Evolutionary conservation across 2,797 vertebrate genomes (phyloP), one percentile per base, ranked within the genome.

Genomic region (Distichodus sexfasciatus): DNA sequence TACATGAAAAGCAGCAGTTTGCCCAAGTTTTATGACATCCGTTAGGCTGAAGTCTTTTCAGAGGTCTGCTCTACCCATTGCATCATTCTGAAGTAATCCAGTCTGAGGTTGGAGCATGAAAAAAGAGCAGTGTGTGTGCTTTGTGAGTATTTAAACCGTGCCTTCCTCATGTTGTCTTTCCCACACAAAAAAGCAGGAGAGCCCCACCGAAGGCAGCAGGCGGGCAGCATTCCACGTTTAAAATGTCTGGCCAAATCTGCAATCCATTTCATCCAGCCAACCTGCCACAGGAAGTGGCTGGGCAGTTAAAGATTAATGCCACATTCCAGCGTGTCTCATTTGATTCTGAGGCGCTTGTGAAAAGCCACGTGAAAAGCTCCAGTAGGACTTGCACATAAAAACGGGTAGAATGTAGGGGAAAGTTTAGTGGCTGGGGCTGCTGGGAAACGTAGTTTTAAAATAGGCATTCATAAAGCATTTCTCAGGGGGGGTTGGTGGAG

Each of bases 281-380:
- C n/a, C 62, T 47, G 47, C 48, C 40, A 64, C 63, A 57, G 66
- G 71, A 78, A 76, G 61, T 51, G 60, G 51, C 15, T 38, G 28
- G 48, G 58, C 63, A 48, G 65, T 72, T 78, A 40, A 70, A 66
- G 36, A 48, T 58, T 69, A 53, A 61, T 69, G 6, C 46, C 44
- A 40, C 43, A 46, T 75, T 59, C 62, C 57, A 54, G 43, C 15
- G 7, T 53, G 19, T 46, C 15, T 54, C 55, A 29, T 55, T 58
- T 68, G 21, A 12, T 41, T 76, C 46, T 3, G n/a, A 15, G 14
- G 9, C 33, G 48, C 41, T 26, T 41, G 24, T 64, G n/a, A n/a
- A n/a, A n/a, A 24, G 8, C 12, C 3, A 12, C 17, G 19, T 15
- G 29, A 44, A 71, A 57, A 44, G 33, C 1, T 43, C 7, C 10